Conservation (phyloP, 2,888 invertebrate genomes). For the Strigamia transsilvanica region DNA sequence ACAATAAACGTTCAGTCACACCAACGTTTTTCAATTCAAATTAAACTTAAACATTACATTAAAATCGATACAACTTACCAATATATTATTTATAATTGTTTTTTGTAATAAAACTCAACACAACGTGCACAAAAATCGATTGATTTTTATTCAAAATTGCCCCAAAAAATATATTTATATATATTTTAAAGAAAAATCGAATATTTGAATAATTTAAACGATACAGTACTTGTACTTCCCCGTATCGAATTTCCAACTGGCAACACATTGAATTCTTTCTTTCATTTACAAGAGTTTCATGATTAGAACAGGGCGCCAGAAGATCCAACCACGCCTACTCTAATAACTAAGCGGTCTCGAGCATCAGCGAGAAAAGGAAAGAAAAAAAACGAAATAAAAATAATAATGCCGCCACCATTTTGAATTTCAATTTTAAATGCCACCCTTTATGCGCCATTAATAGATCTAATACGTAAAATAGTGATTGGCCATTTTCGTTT, state of each 20-base stretch:
- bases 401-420: background rate
- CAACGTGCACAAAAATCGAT: too few relatives aligned
- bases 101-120: too few relatives aligned
- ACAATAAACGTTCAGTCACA: too few relatives aligned
- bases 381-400: background rate
- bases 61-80: too few relatives aligned
- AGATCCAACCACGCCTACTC: constrained; percentile 21
- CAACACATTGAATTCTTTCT: background rate
- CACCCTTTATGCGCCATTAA: background rate
- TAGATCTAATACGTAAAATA: background rate
- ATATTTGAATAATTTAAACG: background rate
- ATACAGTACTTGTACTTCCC: too few relatives aligned
- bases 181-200: background rate
- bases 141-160: too few relatives aligned
- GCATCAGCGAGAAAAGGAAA: background rate
- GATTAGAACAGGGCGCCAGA: background rate
- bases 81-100: too few relatives aligned
- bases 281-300: constrained; percentile 18
- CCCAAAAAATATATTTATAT: too few relatives aligned
- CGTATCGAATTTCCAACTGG: background rate
- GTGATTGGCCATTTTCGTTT: background rate
- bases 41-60: too few relatives aligned
- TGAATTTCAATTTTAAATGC: constrained; percentile 2
- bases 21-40: too few relatives aligned
- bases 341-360: constrained; percentile 31